Evolutionary conservation across 2,113 vertebrate species (phyloP), one percentile per base, ranked within the genome.

Genomic region (Brienomyrus longianalis): DNA sequence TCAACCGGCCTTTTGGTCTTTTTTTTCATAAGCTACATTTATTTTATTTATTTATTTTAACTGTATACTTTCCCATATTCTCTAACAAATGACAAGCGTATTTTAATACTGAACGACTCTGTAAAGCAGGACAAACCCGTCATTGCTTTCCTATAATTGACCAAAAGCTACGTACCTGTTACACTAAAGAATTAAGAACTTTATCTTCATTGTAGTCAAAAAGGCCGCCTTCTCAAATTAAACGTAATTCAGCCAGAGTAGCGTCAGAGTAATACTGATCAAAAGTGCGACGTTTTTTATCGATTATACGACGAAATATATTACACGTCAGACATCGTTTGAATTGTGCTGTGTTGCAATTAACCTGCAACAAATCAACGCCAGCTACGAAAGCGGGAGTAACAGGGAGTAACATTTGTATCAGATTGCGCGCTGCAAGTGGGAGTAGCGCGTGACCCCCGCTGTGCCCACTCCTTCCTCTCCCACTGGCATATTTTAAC

Each of bases 371-470:
- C 87, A 84, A 93, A 92, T 88, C 66, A 77, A 19, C 48, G 35
- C 86, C 88, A 87, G 23, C 27, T n/a, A 48, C 50, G 51, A 87
- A 17, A 51, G 47, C 35, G 50, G 51, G 56, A 52, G 66, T 27
- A 23, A 52, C 35, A 10, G 47, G 21, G 74, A 80, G 74, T 80
- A 15, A 59, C 83, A 88, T 86, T 92, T 86, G 77, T 39, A 47
- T 85, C 52, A 62, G 48, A 54, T 92, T 86, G 83, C 74, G 84
- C 88, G 89, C 70, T 85, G n/a, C 19, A 52, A 50, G 89, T 84
- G 83, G 15, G 35, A 91, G 74, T 84, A 89, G 90, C 89, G 2
- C 23, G 87, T 83, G 70, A 86, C 93, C 88, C 90, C 93, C 93
- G 50, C 92, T 89, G 90, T 84, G 86, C 52, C 45, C 5, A 87